phyloP scores from a whole-genome alignment of 2,113 vertebrate genomes.

The Spilogale gracilis region DNA sequence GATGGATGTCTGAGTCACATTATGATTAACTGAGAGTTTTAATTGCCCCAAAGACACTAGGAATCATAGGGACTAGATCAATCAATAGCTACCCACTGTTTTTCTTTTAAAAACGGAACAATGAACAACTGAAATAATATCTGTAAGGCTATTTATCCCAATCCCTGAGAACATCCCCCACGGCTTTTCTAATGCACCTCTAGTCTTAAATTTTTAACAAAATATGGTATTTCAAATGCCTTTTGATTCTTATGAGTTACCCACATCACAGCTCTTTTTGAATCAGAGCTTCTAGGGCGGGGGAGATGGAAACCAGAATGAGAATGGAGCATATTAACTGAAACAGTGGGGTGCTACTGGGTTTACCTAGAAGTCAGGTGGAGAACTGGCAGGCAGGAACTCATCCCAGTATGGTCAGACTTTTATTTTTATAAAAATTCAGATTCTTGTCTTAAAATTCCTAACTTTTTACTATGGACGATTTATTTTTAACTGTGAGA shows the following conservation, averaged over 20 bases:
- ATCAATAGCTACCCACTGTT: neutral
- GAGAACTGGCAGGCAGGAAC: neutral
- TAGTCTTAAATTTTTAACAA: neutral
- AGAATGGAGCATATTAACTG: neutral
- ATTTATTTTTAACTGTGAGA: constrained; percentile 16
- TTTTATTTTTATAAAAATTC: neutral
- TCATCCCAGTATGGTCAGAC: neutral
- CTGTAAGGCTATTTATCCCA: neutral
- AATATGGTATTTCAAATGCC: neutral
- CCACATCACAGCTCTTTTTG: neutral
- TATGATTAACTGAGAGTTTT: constrained; percentile 14
- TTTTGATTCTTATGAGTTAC: neutral
- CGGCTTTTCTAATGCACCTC: neutral
- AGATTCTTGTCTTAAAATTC: neutral
- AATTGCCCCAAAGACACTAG: neutral
- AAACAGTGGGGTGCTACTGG: neutral
- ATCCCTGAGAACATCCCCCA: neutral
- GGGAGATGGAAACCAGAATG: neutral
- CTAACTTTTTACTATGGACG: neutral
- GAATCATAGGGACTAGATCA: neutral
- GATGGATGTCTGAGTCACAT: neutral
- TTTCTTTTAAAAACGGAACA: neutral
- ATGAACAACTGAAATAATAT: constrained; percentile 15
- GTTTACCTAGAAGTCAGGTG: neutral
- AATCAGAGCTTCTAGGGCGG: neutral